Evolutionary conservation across 2,797 vertebrate genomes (phyloP).

Genomic region (Enteromius radiatus): DNA sequence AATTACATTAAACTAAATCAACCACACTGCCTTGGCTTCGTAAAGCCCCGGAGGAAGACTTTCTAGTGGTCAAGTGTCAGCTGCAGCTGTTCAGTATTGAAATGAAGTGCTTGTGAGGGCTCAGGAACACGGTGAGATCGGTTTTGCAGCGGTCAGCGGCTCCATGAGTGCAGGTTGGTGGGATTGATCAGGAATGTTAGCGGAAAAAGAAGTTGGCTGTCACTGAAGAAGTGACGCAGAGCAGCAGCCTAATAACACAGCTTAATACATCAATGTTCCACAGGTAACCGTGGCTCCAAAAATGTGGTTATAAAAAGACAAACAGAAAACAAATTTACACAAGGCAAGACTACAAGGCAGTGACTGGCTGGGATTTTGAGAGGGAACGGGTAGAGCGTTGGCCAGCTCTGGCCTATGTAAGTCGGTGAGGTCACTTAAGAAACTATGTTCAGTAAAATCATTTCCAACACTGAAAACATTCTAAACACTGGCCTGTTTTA

Average conservation of each 20-base stretch:
- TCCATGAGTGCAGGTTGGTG: constrained; percentile 23
- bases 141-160: not conserved
- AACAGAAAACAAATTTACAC: constrained; percentile 62
- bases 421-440: constrained; percentile 1
- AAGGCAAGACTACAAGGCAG: constrained; percentile 72
- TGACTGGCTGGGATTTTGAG: constrained; percentile 67
- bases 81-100: constrained; percentile 38
- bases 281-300: constrained; percentile 72
- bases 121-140: constrained; percentile 22
- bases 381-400: constrained; percentile 16
- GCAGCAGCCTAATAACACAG: constrained; percentile 82
- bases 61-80: constrained; percentile 26
- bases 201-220: constrained; percentile 55
- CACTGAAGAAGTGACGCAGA: constrained; percentile 68
- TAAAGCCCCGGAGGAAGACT: constrained; percentile 1
- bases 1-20: constrained; percentile 20
- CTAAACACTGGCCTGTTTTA: constrained; percentile 41
- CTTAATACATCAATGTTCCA: constrained; percentile 76
- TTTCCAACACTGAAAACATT: constrained; percentile 32
- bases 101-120: constrained; percentile 35
- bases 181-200: constrained; percentile 71
- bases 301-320: constrained; percentile 71
- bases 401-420: constrained; percentile 32
- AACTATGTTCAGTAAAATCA: constrained; percentile 16
- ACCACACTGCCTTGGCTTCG: not conserved